phyloP scores from a whole-genome alignment of 2,113 vertebrate species.

The Phrynosoma blainvillii region DNA sequence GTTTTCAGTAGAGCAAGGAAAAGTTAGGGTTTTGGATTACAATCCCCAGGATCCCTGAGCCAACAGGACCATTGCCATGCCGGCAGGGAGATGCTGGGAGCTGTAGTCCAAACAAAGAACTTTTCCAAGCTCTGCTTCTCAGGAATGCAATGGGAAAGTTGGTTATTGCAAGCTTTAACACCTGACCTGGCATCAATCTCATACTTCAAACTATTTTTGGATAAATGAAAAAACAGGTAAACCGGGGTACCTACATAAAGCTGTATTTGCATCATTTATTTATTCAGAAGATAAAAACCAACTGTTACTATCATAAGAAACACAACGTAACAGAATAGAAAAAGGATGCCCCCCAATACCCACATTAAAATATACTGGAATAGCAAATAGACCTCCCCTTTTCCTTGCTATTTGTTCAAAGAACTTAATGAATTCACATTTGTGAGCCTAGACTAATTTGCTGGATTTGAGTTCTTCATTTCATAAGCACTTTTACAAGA shows the following conservation, averaged over 20 bases:
- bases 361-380: background rate
- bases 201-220: background rate
- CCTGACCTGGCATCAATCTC: background rate
- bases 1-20: background rate
- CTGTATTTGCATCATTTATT: too few species aligned
- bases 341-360: background rate
- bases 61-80: too few species aligned
- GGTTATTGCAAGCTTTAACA: background rate
- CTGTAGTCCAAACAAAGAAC: too few species aligned
- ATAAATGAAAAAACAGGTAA: background rate
- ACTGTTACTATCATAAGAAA: background rate
- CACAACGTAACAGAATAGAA: background rate
- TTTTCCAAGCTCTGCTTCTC: too few species aligned
- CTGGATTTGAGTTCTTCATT: background rate
- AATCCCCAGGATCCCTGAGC: too few species aligned
- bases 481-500: background rate
- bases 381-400: too few species aligned
- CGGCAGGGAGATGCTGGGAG: too few species aligned
- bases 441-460: background rate
- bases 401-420: background rate
- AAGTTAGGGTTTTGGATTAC: background rate
- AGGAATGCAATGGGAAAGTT: background rate
- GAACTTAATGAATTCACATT: background rate
- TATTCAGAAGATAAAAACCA: too few species aligned
- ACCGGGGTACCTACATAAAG: background rate